Conservation (phyloP, 2,797 vertebrate species). For the Propithecus deckenii region DNA sequence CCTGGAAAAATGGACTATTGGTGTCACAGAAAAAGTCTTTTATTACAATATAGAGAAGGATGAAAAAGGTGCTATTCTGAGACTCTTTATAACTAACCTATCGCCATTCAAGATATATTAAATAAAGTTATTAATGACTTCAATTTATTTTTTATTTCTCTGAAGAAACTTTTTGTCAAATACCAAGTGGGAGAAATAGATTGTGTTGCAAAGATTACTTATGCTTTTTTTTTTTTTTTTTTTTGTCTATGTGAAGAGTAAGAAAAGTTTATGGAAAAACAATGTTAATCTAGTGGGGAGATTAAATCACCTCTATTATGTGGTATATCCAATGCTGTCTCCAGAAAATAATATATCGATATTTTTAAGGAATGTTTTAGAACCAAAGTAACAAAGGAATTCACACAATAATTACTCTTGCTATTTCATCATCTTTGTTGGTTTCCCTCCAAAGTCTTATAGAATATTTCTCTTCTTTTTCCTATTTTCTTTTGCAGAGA, state of each 20-base stretch:
- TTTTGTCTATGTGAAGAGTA: background rate
- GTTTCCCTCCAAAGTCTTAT: background rate
- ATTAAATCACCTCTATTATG: background rate
- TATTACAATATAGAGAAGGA: conserved; percentile 5
- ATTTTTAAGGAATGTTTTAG: background rate
- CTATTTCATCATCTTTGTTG: conserved; percentile 4
- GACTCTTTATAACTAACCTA: background rate
- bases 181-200: conserved; percentile 3
- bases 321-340: background rate
- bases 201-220: background rate
- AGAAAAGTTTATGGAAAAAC: background rate
- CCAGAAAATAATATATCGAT: background rate
- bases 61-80: background rate
- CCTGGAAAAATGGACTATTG: background rate
- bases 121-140: conserved; percentile 29
- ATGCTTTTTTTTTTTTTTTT: background rate
- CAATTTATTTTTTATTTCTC: conserved; percentile 7
- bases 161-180: conserved; percentile 1
- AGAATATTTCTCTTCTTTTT: background rate
- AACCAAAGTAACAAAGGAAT: conserved; percentile 7
- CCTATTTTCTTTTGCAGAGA: background rate
- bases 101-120: background rate
- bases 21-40: background rate
- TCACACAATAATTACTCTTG: background rate
- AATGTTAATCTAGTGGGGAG: background rate